Base-by-base conservation (phyloP, 2,113 vertebrate genomes). In the Percopsis transmontana region DNA sequence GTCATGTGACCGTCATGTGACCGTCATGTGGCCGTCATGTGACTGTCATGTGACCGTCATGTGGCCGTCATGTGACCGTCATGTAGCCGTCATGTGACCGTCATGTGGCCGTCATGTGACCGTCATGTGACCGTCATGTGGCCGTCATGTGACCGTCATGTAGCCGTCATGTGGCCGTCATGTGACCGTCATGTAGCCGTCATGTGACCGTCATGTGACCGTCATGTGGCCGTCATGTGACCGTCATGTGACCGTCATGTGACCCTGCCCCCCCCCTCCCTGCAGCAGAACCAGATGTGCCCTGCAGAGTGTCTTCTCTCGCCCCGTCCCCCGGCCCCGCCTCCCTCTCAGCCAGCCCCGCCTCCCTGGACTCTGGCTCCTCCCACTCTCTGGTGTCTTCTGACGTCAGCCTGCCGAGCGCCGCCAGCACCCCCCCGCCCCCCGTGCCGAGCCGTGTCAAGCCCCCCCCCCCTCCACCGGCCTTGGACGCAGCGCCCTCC, bases 401-500 rank as follows among this genome's bases (percentile, higher is more conserved):
- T 0, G 96, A 97, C 21, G 86, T 81, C 0, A 94, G 91, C 60
- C 88, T 94, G 53, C 92, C 94, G 70, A 97, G 95, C 71, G 91
- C 92, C 9, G 91, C 93, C 70, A 94, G 92, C 70, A 94, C 92
- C 87, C 95, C 94, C 0, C 97, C 97, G 0, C 97, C 97, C 0
- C 97, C 97, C 0, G 93, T 99, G 14, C 97, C 97, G 0, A 95
- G 93, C 62, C 91, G 97, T 5, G 88, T 93, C 2, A 91, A 92
- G 23, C 92, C 93, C 65, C 16, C 74, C 0, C 56, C 55, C 0
- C 14, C 74, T 0, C 53, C 55, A 0, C 74, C 67, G 0, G 63
- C 54, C 19, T n/a, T 12, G 0, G 72, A 82, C 9, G 33, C 10
- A 9, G 39, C 18, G 8, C 59, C 79, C 47, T 48, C 85, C 2